Base-by-base conservation (phyloP, 2,888 invertebrate species). In the Quadriops clusia region DNA sequence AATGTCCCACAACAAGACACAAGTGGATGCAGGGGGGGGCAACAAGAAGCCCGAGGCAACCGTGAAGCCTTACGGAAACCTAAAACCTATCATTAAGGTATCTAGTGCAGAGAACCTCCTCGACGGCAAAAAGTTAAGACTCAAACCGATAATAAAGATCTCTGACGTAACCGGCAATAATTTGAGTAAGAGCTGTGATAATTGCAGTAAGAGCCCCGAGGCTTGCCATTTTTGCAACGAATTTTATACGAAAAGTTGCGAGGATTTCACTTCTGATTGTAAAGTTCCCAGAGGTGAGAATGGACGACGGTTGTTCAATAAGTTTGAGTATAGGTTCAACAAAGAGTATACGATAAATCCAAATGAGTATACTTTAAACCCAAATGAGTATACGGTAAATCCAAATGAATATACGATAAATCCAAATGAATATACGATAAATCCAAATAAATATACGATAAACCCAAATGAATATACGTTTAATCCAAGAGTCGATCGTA, bases 111-210 rank as follows among this genome's bases (percentile, higher is more conserved):
- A 53, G 24, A 50, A 47, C 30, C 28, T 47, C 17, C 33, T 47
- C 20, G 36, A 39, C 5, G 38, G 33, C 24, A 38, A 27, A 11
- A 23, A 4, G 14, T 15, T 10, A 30, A 24, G n/a, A 9, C 16
- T 46, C n/a, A 50, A 44, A 34, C 50, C 48, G 2, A 44, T 47
- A 4, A 50, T 50, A 8, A 50, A 50, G 39, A 45, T 51, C 5
- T 46, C 23, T 44, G 3, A 45, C 13, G 20, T 8, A 9, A 16
- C 7, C n/a, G 4, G 7, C 18, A 17, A 29, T 11, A 25, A 14
- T 15, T 23, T 41, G 26, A 45, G 44, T 18, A 43, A 41, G 30
- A 43, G 44, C 17, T 43, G 43, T 17, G 47, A 47, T 20, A 45
- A 43, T 31, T 43, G 40, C 24, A 42, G 39, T 20, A 30, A 34